These are phyloP conservation scores for Cardinalis cardinalis DNA, from an alignment of 2,113 vertebrate genomes.

Conservation along the genomic window DNA sequence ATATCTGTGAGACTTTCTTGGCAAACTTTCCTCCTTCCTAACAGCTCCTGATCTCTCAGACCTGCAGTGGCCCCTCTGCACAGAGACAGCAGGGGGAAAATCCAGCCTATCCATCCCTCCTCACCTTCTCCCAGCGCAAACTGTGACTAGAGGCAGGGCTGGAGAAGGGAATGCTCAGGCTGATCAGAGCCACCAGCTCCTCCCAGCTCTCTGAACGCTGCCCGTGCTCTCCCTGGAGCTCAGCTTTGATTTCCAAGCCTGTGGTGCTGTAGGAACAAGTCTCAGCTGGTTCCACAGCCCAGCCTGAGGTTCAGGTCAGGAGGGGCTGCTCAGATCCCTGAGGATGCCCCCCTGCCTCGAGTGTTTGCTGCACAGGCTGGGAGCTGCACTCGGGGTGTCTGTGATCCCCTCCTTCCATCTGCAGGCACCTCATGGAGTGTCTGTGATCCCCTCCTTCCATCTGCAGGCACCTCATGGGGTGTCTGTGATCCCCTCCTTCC, in stretches of 20 bases:
- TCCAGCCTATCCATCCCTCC: background rate
- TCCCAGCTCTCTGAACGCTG: background rate
- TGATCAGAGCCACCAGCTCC: slow-evolving; percentile 9
- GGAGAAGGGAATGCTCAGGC: background rate
- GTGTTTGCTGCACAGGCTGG: background rate
- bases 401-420: background rate
- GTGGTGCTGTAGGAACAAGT: background rate
- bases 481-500: too few species aligned
- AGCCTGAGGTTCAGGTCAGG: background rate
- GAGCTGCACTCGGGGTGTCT: background rate
- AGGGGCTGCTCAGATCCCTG: background rate
- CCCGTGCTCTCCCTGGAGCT: background rate
- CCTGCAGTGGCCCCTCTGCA: background rate
- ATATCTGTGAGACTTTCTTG: too few species aligned
- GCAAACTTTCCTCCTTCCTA: too few species aligned
- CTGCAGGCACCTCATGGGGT: background rate
- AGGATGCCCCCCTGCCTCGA: background rate
- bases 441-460: background rate
- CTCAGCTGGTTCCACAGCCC: background rate
- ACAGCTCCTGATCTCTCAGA: background rate
- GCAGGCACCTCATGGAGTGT: background rate
- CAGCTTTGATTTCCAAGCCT: background rate
- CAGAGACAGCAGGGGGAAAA: accelerated
- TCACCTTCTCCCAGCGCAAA: accelerated
- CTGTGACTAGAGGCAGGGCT: background rate